phyloP scores from a whole-genome alignment of 2,113 vertebrate genomes.

The Lamprologus sp. region DNA sequence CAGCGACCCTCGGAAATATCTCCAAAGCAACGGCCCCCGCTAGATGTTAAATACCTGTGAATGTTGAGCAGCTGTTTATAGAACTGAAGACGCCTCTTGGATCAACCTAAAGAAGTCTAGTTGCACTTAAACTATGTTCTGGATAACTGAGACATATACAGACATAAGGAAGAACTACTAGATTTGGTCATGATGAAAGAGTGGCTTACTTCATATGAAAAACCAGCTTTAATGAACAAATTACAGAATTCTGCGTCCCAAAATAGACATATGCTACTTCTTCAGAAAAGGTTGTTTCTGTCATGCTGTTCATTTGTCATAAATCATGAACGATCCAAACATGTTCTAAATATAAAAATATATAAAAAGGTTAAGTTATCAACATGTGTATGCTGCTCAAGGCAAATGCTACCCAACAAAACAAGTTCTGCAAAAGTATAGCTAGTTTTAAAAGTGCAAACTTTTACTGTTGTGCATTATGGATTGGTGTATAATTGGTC shows the following conservation, averaged over 20 bases:
- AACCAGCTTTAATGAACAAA: background rate
- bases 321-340: background rate
- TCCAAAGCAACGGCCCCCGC: background rate
- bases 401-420: background rate
- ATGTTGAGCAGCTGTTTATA: background rate
- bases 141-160: background rate
- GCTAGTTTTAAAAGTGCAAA: background rate
- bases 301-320: background rate
- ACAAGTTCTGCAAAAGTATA: background rate
- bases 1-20: background rate
- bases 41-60: background rate
- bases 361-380: background rate
- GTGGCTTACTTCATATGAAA: background rate
- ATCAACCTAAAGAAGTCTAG: background rate
- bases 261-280: background rate
- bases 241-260: background rate
- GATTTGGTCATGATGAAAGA: background rate
- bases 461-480: background rate
- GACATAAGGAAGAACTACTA: background rate
- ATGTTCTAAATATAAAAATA: background rate
- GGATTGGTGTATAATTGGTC: conserved; percentile 9
- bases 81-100: background rate
- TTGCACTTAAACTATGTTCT: background rate
- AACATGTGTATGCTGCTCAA: background rate
- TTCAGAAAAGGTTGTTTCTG: background rate